These are phyloP conservation scores for Oikopleura dioica DNA, from an alignment of 23 tunicate genomes.

Conservation along the genomic window DNA sequence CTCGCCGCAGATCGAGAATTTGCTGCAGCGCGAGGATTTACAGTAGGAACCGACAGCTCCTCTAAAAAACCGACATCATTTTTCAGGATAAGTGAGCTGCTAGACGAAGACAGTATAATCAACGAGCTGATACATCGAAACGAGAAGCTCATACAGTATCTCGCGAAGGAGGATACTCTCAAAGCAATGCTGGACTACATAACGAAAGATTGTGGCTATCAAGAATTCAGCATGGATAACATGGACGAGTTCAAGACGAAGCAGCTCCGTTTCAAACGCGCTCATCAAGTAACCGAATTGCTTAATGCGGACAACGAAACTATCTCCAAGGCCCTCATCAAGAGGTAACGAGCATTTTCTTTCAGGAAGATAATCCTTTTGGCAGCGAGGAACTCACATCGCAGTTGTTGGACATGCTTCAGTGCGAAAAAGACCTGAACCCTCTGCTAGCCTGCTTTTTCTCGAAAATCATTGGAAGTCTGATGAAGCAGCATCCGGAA, in stretches of 20 bases:
- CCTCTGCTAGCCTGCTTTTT: constrained; percentile 4
- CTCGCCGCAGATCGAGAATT: no score
- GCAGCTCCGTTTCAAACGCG: background rate
- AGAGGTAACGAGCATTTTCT: background rate
- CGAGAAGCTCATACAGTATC: background rate
- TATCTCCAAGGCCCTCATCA: background rate
- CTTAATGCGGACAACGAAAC: background rate
- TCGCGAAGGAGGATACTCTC: background rate
- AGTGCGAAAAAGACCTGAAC: background rate
- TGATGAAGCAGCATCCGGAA: constrained; percentile 7
- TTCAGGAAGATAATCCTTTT: background rate
- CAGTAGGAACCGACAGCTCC: no score
- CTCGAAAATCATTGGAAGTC: background rate
- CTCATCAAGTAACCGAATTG: constrained; percentile 5
- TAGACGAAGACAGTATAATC: background rate
- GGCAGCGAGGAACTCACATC: background rate
- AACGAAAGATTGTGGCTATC: background rate
- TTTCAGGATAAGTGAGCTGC: background rate
- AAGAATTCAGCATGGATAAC: background rate
- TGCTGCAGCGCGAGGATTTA: no score
- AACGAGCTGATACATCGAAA: constrained; percentile 2
- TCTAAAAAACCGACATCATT: no score
- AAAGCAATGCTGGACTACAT: constrained; percentile 8
- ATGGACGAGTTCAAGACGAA: background rate
- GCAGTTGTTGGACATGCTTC: background rate